These are phyloP conservation scores for Pogonocichla stellata DNA, from an alignment of 2,113 vertebrate genomes.

Conservation along the genomic window DNA sequence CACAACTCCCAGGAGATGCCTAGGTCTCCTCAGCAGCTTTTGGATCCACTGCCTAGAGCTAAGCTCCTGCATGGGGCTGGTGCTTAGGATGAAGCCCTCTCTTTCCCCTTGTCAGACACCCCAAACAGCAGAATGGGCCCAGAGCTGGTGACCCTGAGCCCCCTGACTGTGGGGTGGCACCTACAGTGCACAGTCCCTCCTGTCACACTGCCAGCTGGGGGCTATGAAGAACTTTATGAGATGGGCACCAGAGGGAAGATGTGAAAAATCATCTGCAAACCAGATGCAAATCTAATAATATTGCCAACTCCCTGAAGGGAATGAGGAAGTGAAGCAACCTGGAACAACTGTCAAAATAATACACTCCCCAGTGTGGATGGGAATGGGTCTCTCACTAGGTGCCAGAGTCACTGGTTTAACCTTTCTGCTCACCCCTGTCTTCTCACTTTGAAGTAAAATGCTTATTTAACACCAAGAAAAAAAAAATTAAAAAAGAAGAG, in stretches of 20 bases:
- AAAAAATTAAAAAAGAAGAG: background rate
- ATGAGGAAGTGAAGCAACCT: background rate
- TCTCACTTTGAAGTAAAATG: background rate
- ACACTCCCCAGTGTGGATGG: background rate
- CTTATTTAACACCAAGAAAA: background rate
- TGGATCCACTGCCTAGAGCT: background rate
- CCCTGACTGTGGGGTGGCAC: rapidly evolving
- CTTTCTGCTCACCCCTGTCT: background rate
- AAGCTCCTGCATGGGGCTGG: background rate
- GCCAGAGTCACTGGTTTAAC: background rate
- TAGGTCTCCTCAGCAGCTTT: background rate
- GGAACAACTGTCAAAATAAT: constrained; percentile 28
- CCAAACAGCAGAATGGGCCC: background rate
- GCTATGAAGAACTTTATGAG: background rate
- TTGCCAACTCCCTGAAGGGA: background rate
- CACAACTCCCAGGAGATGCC: background rate
- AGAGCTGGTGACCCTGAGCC: background rate
- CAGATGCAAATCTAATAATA: background rate
- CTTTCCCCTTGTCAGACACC: background rate
- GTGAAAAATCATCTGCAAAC: background rate
- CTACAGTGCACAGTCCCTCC: background rate
- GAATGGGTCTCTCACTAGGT: background rate
- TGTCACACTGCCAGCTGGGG: background rate
- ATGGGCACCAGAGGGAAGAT: background rate
- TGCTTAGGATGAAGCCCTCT: background rate